Base-by-base conservation (phyloP, 2,113 vertebrate genomes). In the Dicerorhinus sumatrensis region DNA sequence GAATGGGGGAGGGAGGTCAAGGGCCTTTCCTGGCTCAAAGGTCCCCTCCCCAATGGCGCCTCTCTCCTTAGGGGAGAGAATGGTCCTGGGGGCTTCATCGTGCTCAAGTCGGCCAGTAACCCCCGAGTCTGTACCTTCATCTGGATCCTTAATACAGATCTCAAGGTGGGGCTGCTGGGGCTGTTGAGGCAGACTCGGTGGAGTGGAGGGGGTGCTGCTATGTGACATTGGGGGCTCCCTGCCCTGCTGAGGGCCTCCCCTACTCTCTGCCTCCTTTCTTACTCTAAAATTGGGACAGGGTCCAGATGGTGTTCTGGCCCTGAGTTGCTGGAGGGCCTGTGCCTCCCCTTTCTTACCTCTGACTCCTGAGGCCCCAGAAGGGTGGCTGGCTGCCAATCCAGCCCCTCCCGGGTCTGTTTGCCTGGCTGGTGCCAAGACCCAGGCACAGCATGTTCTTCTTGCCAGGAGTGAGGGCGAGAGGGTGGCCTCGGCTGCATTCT, bases 91-190 rank as follows among this genome's bases (percentile, higher is more conserved):
- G 99, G 99, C 31, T 99, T 99, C 97, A 97, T 99, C 54, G 99
- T 99, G 3, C 98, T 99, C 63, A 99, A 99, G 39, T 99, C 99
- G 58, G 99, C 98, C 98, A 99, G 98, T 70, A 99, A 99, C 97
- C 99, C 99, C 21, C 99, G 99, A 9, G 98, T 99, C 89, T 99
- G 99, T 98, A 99, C 99, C 48, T 99, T 99, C 97, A 98, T 99
- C 98, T 99, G 99, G 99, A 99, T 99, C 76, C 99, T 99, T 90
- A 99, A 99, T 98, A 99, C 99, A 3, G 99, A 99, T 97, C 98
- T 99, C 54, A 99, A 99, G 99, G 99, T 99, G 98, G 48, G 88
- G 70, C 8, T n/a, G 33, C 62, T 6, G 6, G 27, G 48, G 58
- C 83, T n/a, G 2, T 14, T 14, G 3, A 33, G 48, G n/a, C 51